Percentiles rank a stretch among this genome's conserved stretches.
These are phyloP conservation scores for Chirona hameri DNA, from an alignment of 2,888 invertebrate species.

Conservation along the genomic window DNA sequence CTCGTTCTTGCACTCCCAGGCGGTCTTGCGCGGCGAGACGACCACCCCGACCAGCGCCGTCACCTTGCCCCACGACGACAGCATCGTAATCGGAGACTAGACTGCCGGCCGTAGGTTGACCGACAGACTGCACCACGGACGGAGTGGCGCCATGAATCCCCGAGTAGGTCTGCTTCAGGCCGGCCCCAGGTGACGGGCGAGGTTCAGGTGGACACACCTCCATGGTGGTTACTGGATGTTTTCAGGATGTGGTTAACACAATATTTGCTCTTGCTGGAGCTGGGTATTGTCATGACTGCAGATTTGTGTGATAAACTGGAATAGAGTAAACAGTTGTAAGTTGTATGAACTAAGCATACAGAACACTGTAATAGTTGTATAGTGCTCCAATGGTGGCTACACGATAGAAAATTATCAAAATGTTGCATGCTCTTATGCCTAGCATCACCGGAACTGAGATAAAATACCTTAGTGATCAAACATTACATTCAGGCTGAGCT, in stretches of 20 bases:
- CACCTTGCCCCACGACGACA: neutral
- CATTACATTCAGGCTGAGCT: too few relatives aligned
- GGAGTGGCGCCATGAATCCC: neutral
- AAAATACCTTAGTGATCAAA: too few relatives aligned
- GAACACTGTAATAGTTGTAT: too few relatives aligned
- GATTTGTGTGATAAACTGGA: neutral
- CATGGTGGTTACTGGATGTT: neutral
- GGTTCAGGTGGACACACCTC: neutral
- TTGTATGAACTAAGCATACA: too few relatives aligned
- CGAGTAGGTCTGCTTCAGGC: neutral
- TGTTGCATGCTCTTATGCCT: too few relatives aligned
- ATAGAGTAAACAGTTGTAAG: neutral
- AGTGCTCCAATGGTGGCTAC: too few relatives aligned
- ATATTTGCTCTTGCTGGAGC: neutral
- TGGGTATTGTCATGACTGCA: neutral
- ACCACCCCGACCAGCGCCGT: neutral
- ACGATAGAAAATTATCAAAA: too few relatives aligned
- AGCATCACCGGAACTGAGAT: too few relatives aligned
- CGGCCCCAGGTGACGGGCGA: too few relatives aligned
- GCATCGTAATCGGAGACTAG: neutral
- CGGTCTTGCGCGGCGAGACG: neutral
- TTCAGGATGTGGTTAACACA: neutral
- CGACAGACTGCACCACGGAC: too few relatives aligned
- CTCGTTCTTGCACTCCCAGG: conserved; percentile 7
- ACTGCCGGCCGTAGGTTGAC: too few relatives aligned